Percentiles rank a stretch among this genome's conserved stretches.
Conservation (phyloP, 2,888 invertebrate species). For the Physocephala rufipes region DNA sequence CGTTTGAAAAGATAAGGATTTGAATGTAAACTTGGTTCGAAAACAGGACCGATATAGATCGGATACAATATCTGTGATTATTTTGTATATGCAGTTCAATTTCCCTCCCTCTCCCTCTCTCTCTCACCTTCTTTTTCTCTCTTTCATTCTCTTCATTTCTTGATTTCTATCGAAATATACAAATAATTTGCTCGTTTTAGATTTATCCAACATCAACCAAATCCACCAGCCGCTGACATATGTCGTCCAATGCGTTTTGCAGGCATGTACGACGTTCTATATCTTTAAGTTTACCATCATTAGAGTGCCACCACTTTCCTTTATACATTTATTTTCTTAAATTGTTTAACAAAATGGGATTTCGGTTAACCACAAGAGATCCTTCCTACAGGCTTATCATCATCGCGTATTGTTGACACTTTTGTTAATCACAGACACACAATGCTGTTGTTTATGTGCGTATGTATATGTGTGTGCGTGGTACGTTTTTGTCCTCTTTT, state of each 20-base stretch:
- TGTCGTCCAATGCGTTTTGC: no score
- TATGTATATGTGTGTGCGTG: neutral
- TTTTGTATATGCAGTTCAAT: neutral
- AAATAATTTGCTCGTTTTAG: neutral
- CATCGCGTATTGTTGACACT: conserved; percentile 36
- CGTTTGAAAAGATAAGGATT: no score
- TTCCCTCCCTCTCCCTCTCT: neutral
- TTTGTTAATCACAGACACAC: conserved; percentile 28
- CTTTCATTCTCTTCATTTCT: conserved; percentile 24
- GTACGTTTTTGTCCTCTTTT: conserved; percentile 20
- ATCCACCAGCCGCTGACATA: conserved; percentile 45
- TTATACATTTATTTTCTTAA: conserved; percentile 43
- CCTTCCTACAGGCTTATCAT: conserved; percentile 31
- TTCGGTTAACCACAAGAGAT: conserved; percentile 55
- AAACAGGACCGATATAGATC: neutral
- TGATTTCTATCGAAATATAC: no score
- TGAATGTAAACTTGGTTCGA: no score
- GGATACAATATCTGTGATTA: neutral
- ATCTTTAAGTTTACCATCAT: conserved; percentile 50
- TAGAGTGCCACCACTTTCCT: no score
- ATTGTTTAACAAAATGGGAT: conserved; percentile 57
- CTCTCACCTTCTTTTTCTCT: conserved; percentile 34
- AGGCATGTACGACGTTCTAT: conserved; percentile 36
- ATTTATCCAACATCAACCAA: conserved; percentile 44
- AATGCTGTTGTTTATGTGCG: no score